A percentile compares a stretch with the other conserved stretches of the same genome.
phyloP scores from a whole-genome alignment of 1,140 invertebrate genomes.

The Drosophila aff. region DNA sequence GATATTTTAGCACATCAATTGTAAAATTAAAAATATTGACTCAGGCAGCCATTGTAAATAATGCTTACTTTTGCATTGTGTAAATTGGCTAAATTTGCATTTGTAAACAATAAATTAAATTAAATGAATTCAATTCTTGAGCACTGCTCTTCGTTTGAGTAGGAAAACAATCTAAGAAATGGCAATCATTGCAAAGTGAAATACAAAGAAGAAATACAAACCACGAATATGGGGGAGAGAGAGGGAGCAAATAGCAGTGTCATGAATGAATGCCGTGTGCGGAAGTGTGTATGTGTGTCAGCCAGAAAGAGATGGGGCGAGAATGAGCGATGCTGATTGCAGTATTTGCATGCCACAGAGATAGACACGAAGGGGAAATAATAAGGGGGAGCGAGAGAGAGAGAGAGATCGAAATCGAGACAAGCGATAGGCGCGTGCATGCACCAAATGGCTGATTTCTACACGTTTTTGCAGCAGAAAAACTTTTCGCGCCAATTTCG shows the following conservation, averaged over 20 bases:
- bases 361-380: slow-evolving; percentile 6
- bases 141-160: neutral
- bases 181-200: slow-evolving; percentile 14
- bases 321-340: slow-evolving; percentile 35
- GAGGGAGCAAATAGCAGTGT: slow-evolving; percentile 42
- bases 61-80: neutral
- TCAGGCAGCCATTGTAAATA: neutral
- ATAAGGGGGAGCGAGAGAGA: neutral
- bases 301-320: slow-evolving; percentile 25
- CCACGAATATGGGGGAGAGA: slow-evolving; percentile 10
- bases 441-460: slow-evolving; percentile 68
- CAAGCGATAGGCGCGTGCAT: slow-evolving; percentile 39
- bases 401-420: slow-evolving; percentile 15
- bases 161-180: slow-evolving; percentile 13
- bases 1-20: slow-evolving; percentile 2
- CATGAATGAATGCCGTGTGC: slow-evolving; percentile 71
- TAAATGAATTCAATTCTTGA: slow-evolving; percentile 1
- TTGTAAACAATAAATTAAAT: slow-evolving; percentile 19
- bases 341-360: slow-evolving; percentile 41
- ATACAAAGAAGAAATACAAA: slow-evolving; percentile 10
- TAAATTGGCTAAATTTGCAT: slow-evolving; percentile 8
- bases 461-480: slow-evolving; percentile 73
- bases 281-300: slow-evolving; percentile 64
- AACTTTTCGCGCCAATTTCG: slow-evolving; percentile 77
- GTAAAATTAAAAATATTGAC: slow-evolving; percentile 5